Evolutionary conservation across 1,140 invertebrate genomes (phyloP).

Genomic region (Orchesella cincta): DNA sequence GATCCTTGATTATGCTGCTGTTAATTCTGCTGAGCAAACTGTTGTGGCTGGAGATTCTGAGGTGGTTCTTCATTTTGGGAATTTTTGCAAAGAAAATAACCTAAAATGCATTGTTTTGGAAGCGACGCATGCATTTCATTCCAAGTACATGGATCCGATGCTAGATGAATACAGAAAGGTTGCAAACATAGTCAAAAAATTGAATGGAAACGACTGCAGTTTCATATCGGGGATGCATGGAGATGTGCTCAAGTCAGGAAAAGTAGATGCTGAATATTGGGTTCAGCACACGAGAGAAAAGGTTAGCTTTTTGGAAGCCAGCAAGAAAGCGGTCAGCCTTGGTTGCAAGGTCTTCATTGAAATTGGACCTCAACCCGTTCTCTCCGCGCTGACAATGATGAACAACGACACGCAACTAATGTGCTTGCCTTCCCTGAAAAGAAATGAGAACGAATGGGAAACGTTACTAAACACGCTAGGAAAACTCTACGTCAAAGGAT

Average conservation of each 20-base stretch:
- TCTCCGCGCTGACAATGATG: constrained; percentile 22
- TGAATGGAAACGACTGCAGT: background rate
- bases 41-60: constrained; percentile 1
- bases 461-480: background rate
- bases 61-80: background rate
- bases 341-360: background rate
- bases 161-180: constrained; percentile 3
- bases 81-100: background rate
- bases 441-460: background rate
- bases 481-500: background rate
- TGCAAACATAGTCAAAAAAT: background rate
- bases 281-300: background rate
- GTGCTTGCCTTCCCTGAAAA: background rate
- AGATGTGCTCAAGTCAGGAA: background rate
- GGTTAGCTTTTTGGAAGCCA: background rate
- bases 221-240: background rate
- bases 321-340: background rate
- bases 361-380: background rate
- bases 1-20: background rate
- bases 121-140: constrained; percentile 5
- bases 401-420: background rate
- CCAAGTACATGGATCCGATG: background rate
- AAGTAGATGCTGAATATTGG: constrained; percentile 17
- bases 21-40: constrained; percentile 10
- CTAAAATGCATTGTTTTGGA: background rate